Conservation (phyloP, 64 coral and sea anemone genomes). For the Porites australiensis region DNA sequence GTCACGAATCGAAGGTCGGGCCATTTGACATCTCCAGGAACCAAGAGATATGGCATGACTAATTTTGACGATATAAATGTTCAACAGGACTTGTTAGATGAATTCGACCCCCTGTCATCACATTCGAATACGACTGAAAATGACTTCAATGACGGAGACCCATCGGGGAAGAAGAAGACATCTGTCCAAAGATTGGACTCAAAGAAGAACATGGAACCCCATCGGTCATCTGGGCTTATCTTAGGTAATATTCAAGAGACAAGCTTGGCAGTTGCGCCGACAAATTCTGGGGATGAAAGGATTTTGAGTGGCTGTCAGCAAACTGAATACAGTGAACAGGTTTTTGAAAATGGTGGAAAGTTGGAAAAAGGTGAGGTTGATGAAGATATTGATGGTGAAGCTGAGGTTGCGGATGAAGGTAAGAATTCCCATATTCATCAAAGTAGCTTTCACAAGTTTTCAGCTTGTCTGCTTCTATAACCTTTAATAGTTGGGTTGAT, state of each 20-base stretch:
- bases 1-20: constrained; percentile 34
- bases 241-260: constrained; percentile 6
- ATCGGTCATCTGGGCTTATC: not conserved
- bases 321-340: no score
- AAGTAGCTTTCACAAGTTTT: not conserved
- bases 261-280: not conserved
- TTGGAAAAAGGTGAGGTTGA: not conserved
- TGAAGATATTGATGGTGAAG: not conserved
- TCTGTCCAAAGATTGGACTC: not conserved
- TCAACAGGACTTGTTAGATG: constrained; percentile 33
- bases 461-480: no score
- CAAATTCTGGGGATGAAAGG: not conserved
- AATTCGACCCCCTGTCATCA: constrained; percentile 80
- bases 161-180: not conserved
- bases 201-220: not conserved
- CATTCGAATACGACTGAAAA: not conserved
- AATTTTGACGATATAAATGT: constrained; percentile 54
- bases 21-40: constrained; percentile 6
- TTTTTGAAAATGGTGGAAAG: not conserved
- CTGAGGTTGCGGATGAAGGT: not conserved
- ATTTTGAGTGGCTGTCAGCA: no score
- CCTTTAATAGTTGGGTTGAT: no score
- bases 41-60: constrained; percentile 75
- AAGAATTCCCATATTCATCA: not conserved
- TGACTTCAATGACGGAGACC: not conserved